Evolutionary conservation across 2,797 vertebrate species (phyloP), one percentile per base, ranked within the genome.

Genomic region (Sparidentex hasta): DNA sequence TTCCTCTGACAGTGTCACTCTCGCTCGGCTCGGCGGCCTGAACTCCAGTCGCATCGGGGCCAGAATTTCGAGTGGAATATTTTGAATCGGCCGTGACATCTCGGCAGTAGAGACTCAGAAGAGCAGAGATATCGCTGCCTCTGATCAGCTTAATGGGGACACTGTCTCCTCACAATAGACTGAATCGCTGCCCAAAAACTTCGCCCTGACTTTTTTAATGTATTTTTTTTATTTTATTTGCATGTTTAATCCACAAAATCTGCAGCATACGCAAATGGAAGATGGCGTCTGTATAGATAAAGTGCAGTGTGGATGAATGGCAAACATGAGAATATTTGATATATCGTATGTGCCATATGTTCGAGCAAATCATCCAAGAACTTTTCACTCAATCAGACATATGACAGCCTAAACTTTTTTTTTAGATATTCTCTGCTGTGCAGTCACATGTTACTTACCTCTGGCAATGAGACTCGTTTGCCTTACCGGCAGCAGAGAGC

Each of bases 1-100:
- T 94, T 92, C 79, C 79, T 90, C 81, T 88, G 93, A 93, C 91
- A 90, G 41, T 29, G 89, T 82, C 89, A 74, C 85, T 86, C 74
- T 84, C 78, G 1, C 81, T 88, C 23, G 66, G 69, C 79, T 83
- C 76, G 44, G 71, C 64, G 73, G 67, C 63, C 71, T 72, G 84
- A 79, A 81, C 88, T 85, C 73, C 69, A 84, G 86, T 93, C 90
- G 81, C 86, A 82, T 86, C 80, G 74, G 79, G 79, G 70, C 73
- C 82, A 67, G 65, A 86, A 84, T 77, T 83, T 59, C 75, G 62
- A 81, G 74, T 50, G 55, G 74, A 86, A 82, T 80, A 76, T 84
- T 90, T 77, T 46, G 70, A 86, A 92, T 91, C 57, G 2, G 65
- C 9, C 0, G n/a, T 9, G 89, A 90, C 92, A 78, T 75, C 72